Evolutionary conservation across 2,113 vertebrate genomes (phyloP).

Genomic region (Spea bombifrons): DNA sequence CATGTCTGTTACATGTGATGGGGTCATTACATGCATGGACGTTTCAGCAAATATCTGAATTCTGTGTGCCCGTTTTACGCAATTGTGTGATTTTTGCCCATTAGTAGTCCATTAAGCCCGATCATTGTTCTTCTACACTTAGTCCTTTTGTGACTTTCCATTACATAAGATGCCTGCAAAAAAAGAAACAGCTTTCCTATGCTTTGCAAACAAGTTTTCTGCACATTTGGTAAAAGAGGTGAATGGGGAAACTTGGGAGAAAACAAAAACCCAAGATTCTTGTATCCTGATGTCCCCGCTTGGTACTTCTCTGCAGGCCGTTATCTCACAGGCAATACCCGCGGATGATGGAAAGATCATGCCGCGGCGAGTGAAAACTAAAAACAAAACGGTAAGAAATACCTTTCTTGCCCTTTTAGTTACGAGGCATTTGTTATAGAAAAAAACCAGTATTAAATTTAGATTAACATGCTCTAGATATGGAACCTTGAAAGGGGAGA

Average conservation of each 20-base stretch:
- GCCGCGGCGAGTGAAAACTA: slow-evolving; percentile 45
- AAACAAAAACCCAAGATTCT: slow-evolving; percentile 2
- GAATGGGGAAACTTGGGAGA: slow-evolving; percentile 16
- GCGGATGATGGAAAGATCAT: slow-evolving; percentile 48
- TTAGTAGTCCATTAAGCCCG: not conserved
- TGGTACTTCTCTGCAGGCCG: slow-evolving; percentile 44
- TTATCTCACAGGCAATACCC: slow-evolving; percentile 42
- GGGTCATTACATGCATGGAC: slow-evolving; percentile 18
- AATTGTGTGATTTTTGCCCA: not conserved
- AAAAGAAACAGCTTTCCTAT: not conserved
- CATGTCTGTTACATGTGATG: not conserved
- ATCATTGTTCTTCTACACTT: not conserved
- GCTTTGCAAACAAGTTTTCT: not conserved
- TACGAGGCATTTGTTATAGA: too few relatives aligned
- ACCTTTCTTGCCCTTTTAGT: slow-evolving; percentile 21
- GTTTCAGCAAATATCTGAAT: not conserved
- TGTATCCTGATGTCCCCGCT: slow-evolving; percentile 26
- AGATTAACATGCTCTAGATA: too few relatives aligned
- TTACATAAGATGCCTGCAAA: not conserved
- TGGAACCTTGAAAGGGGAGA: too few relatives aligned
- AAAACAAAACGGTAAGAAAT: slow-evolving; percentile 47
- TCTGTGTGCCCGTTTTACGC: not conserved
- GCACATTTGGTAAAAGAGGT: not conserved
- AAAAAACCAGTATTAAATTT: too few relatives aligned
- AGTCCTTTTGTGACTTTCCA: not conserved